Percentiles rank a stretch among this genome's conserved stretches.
These are phyloP conservation scores for Bujurquina vittata DNA, from an alignment of 2,113 vertebrate species.

Conservation along the genomic window DNA sequence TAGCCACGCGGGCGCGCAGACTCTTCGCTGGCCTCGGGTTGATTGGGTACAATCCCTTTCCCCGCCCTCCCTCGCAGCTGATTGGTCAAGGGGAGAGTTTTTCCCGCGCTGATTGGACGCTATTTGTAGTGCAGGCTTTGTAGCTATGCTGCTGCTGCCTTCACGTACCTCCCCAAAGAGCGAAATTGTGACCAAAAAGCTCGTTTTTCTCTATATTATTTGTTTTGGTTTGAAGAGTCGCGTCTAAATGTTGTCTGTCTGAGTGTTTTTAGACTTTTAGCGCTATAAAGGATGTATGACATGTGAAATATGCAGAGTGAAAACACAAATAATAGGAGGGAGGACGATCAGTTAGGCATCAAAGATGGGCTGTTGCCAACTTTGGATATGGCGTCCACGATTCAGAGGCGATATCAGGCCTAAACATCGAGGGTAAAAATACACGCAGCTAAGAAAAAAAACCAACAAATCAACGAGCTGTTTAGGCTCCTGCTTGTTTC, in stretches of 20 bases:
- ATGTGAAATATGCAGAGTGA: not conserved
- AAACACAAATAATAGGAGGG: not conserved
- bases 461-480: not conserved
- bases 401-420: no score
- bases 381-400: no score
- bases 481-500: no score
- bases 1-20: conserved; percentile 46
- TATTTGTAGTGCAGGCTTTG: conserved; percentile 63
- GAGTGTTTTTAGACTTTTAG: not conserved
- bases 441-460: not conserved
- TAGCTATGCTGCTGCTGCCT: conserved; percentile 68
- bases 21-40: not conserved
- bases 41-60: not conserved
- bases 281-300: not conserved
- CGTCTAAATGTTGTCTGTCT: rapidly evolving
- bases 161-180: not conserved
- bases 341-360: not conserved
- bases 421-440: no score
- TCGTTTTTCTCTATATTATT: not conserved
- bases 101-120: conserved; percentile 64
- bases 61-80: not conserved
- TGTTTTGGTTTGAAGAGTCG: not conserved
- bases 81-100: conserved; percentile 35
- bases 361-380: not conserved
- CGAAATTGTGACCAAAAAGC: not conserved